Conservation (phyloP, 2,888 invertebrate genomes). For the Laothoe populi region DNA sequence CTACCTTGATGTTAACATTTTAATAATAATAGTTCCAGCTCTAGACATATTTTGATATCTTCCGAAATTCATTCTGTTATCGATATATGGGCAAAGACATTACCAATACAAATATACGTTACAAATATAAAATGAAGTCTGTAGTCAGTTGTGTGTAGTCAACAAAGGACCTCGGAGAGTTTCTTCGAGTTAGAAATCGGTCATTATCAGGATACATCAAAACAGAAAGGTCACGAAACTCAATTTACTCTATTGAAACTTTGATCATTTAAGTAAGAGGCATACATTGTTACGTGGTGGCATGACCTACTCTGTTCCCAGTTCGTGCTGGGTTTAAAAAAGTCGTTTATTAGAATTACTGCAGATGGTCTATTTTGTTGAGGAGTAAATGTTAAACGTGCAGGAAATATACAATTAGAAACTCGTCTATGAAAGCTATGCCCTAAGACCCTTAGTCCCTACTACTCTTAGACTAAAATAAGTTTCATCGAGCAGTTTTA, state of each 20-base stretch:
- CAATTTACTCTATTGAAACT: constrained; percentile 16
- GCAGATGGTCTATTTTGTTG: constrained; percentile 17
- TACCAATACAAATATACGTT: too few relatives aligned
- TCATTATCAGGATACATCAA: constrained; percentile 6
- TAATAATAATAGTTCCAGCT: too few relatives aligned
- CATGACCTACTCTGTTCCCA: constrained; percentile 9
- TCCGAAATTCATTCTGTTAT: too few relatives aligned
- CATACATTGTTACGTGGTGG: constrained; percentile 12
- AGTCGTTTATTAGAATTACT: constrained; percentile 13
- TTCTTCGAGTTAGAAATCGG: background rate
- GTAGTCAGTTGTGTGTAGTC: too few relatives aligned
- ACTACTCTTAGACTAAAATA: too few relatives aligned
- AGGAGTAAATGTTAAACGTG: constrained; percentile 26
- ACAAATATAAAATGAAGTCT: too few relatives aligned
- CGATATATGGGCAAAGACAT: too few relatives aligned
- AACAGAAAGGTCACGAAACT: constrained; percentile 17
- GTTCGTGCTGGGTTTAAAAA: constrained; percentile 18
- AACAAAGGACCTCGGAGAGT: too few relatives aligned
- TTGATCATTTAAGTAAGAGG: constrained; percentile 20
- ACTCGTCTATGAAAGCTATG: background rate
- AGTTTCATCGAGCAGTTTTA: too few relatives aligned
- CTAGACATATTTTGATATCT: too few relatives aligned
- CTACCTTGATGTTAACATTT: too few relatives aligned
- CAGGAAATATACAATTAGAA: constrained; percentile 13
- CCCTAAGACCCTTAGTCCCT: background rate